phyloP scores from a whole-genome alignment of 2,113 vertebrate genomes.

The Crotalus horridus region DNA sequence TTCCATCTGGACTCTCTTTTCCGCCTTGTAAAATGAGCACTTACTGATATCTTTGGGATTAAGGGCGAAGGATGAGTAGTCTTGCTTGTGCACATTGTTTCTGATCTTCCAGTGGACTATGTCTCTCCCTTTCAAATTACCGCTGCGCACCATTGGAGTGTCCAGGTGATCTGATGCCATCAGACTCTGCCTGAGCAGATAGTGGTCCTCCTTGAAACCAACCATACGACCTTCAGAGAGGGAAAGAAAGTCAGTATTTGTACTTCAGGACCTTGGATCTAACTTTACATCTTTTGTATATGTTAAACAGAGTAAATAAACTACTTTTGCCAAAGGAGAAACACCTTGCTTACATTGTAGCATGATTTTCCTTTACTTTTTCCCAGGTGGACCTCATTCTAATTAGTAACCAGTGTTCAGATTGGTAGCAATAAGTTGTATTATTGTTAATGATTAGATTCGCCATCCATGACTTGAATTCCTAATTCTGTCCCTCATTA shows the following conservation, averaged over 20 bases:
- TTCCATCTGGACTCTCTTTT: not conserved
- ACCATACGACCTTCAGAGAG: slow-evolving; percentile 81
- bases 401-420: not conserved
- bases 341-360: not conserved
- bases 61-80: slow-evolving; percentile 61
- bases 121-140: slow-evolving; percentile 84
- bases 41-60: slow-evolving; percentile 83
- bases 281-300: not conserved
- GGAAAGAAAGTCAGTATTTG: not conserved
- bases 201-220: slow-evolving; percentile 95
- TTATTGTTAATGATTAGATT: not conserved
- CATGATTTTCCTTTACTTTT: not conserved
- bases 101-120: slow-evolving; percentile 89
- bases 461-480: not conserved
- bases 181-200: slow-evolving; percentile 86
- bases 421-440: not conserved
- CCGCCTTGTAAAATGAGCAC: slow-evolving; percentile 19
- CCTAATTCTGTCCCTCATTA: not conserved
- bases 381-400: not conserved
- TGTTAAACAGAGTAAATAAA: not conserved
- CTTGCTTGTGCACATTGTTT: slow-evolving; percentile 85
- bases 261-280: too few species aligned
- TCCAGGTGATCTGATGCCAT: slow-evolving; percentile 89
- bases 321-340: not conserved
- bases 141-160: slow-evolving; percentile 85